phyloP scores from a whole-genome alignment of 2,797 vertebrate species.

The Sebastes nivosus region DNA sequence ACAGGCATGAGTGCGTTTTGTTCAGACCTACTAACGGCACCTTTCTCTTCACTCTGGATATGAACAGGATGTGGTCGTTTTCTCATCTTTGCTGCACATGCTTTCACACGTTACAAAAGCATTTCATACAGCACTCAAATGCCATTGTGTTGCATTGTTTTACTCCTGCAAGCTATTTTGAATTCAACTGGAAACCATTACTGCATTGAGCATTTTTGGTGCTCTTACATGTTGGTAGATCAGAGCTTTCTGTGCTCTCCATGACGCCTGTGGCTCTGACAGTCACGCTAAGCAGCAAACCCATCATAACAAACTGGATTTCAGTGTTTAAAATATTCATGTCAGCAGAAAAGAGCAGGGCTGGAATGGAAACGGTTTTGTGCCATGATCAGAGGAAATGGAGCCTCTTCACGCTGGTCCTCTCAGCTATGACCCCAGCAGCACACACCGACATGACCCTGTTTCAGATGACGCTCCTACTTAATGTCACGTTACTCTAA shows the following conservation, averaged over 20 bases:
- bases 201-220: neutral
- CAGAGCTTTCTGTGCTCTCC: conserved; percentile 29
- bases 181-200: neutral
- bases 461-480: conserved; percentile 67
- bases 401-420: conserved; percentile 48
- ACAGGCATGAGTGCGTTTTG: conserved; percentile 43
- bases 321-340: conserved; percentile 77
- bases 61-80: conserved; percentile 45
- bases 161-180: neutral
- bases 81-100: neutral
- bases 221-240: conserved; percentile 29
- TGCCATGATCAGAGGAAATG: conserved; percentile 52
- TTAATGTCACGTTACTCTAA: conserved; percentile 59
- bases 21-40: conserved; percentile 10
- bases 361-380: conserved; percentile 58
- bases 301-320: conserved; percentile 59
- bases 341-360: conserved; percentile 52
- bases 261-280: conserved; percentile 43
- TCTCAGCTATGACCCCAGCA: conserved; percentile 38
- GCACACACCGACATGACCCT: conserved; percentile 55
- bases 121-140: neutral
- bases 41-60: conserved; percentile 27
- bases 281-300: conserved; percentile 59
- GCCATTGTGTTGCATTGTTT: neutral
- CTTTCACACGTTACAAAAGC: conserved; percentile 7